A percentile compares a stretch with the other conserved stretches of the same genome.
Conservation (phyloP, 2,797 vertebrate species). For the Pantherophis vulpinus region DNA sequence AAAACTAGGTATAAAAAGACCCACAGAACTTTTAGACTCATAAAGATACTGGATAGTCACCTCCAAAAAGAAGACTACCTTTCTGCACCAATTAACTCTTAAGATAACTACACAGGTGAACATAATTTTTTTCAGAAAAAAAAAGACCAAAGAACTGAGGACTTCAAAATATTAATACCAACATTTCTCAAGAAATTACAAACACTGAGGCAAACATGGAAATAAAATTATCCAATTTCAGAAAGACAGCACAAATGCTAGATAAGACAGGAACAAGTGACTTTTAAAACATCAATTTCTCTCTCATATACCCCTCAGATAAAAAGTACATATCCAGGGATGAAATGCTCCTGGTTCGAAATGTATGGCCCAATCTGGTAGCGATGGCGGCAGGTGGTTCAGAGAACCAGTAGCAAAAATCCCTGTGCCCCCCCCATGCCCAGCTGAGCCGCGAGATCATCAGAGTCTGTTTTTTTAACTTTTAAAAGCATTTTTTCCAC, state of each 20-base stretch:
- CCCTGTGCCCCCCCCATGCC: too few species aligned
- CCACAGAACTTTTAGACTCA: neutral
- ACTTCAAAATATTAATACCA: neutral
- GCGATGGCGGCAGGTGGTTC: too few species aligned
- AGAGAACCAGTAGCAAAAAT: too few species aligned
- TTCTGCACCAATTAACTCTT: neutral
- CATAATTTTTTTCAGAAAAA: neutral
- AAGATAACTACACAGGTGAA: neutral
- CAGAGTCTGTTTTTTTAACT: too few species aligned
- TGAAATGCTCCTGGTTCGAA: too few species aligned
- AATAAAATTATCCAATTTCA: neutral
- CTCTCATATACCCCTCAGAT: neutral
- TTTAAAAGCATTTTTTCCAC: too few species aligned
- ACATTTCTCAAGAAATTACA: neutral
- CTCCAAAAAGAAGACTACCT: neutral
- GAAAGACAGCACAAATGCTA: neutral
- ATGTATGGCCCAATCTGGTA: too few species aligned
- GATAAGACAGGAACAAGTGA: neutral
- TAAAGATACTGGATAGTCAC: conserved; percentile 7
- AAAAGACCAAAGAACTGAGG: neutral
- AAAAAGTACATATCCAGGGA: neutral
- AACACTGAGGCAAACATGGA: neutral
- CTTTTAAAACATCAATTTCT: neutral
- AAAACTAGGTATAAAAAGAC: conserved; percentile 25
- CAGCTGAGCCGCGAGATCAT: too few species aligned